Evolutionary conservation across 2,888 invertebrate genomes (phyloP), one percentile per base, ranked within the genome.

Genomic region (Ormia ochracea): DNA sequence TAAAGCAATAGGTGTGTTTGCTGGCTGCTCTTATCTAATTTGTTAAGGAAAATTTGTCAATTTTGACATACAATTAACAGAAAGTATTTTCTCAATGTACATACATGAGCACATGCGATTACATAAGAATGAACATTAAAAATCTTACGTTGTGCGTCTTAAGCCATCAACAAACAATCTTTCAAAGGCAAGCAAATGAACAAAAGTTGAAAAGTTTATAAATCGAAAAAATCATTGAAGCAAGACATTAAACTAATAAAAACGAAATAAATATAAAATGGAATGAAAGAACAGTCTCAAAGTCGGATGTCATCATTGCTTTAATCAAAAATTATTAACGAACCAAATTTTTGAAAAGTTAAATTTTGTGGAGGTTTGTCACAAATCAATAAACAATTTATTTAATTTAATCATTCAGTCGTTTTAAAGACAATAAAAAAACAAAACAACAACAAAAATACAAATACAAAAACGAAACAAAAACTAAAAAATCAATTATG

Each of bases 341-440:
- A 70, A 69, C 43, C n/a, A 63, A 72, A 70, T 41, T 38, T 74
- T 48, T 28, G 4, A 45, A 65, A 48, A 43, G 36, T 58, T 56
- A 28, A 69, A 48, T 43, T 75, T 56, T 77, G 76, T 70, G 76
- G 76, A 78, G 69, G 69, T 75, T 75, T 69, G 79, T 70, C 79
- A 75, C 69, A 79, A 79, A 79, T 79, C 75, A 79, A 79, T 79
- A 79, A 79, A 79, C 75, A 79, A 79, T 79, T 79, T 79, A 79
- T 79, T 79, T 69, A 70, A 79, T 79, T 79, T 70, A 79, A 79
- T 79, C 74, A 70, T 43, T 75, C 69, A 65, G 48, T 79, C 61
- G 52, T 63, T 79, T 74, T 70, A 63, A 58, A 72, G 45, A 52
- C 58, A 79, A 66, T 58, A 70, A 66, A 69, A 56, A 56, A n/a